Percentiles rank a stretch among this genome's conserved stretches.
phyloP scores from a whole-genome alignment of 1,140 invertebrate species.

The Berghia stephanieae region DNA sequence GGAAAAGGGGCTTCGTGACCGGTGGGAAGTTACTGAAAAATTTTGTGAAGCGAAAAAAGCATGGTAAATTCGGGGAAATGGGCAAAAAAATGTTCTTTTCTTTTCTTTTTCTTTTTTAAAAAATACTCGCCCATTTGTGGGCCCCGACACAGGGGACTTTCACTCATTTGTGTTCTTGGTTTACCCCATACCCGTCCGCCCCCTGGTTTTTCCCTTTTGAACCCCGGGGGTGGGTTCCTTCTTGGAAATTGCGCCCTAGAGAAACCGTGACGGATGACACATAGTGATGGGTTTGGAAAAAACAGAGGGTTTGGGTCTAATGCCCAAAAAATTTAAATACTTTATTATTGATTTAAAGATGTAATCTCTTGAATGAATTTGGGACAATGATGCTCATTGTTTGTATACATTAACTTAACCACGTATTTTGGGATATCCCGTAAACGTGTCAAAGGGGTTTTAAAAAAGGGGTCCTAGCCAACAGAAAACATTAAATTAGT shows the following conservation, averaged over 20 bases:
- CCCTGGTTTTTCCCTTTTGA: conserved; percentile 40
- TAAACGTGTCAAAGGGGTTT: no score
- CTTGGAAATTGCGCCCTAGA: conserved; percentile 43
- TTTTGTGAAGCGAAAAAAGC: no score
- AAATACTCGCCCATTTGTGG: no score
- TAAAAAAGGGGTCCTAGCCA: no score
- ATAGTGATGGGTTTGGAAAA: background rate
- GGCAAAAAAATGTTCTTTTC: background rate
- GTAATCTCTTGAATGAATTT: no score
- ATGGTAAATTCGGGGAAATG: no score
- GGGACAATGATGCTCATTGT: no score
- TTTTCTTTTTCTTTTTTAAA: background rate
- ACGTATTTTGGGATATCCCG: no score
- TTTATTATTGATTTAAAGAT: no score
- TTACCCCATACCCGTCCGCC: conserved; percentile 56
- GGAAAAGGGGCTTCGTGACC: no score
- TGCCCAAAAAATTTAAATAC: background rate
- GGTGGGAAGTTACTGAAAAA: background rate
- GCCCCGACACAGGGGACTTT: conserved; percentile 50
- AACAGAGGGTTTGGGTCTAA: background rate
- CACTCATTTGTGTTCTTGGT: conserved; percentile 60
- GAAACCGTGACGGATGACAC: background rate
- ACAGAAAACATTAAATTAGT: no score
- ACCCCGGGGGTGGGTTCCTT: conserved; percentile 43
- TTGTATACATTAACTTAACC: no score